phyloP scores from a whole-genome alignment of 2,113 vertebrate species.

The Alligator sinensis region DNA sequence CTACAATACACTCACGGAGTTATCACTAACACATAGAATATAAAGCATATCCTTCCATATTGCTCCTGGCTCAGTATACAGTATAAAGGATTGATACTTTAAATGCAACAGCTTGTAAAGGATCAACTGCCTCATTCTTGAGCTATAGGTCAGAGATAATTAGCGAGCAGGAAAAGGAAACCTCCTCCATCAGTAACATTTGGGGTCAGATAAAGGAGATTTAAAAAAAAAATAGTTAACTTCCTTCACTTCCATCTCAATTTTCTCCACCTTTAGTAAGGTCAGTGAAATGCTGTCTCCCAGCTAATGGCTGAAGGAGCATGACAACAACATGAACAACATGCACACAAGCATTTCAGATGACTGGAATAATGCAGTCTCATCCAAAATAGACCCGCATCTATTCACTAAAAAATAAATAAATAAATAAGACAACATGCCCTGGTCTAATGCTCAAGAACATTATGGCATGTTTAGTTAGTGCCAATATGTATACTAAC shows the following conservation, averaged over 20 bases:
- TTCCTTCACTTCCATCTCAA: not conserved
- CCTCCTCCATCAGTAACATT: not conserved
- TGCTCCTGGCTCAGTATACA: not conserved
- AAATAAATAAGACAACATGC: too few species aligned
- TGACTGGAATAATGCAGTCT: rapidly evolving
- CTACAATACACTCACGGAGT: not conserved
- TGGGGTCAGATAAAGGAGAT: not conserved
- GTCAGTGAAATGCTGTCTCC: rapidly evolving
- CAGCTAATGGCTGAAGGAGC: not conserved
- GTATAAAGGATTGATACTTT: not conserved
- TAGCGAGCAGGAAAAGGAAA: not conserved
- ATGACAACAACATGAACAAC: not conserved
- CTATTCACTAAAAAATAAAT: not conserved
- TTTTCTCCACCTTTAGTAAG: not conserved
- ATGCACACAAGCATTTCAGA: not conserved
- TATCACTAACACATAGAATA: not conserved
- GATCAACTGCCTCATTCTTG: not conserved
- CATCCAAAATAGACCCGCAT: not conserved
- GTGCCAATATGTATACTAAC: too few species aligned
- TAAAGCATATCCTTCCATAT: not conserved
- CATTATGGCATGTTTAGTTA: too few species aligned
- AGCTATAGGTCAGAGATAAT: constrained; percentile 3
- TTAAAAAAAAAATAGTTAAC: not conserved
- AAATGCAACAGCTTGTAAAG: not conserved
- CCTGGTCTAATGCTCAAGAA: too few species aligned